Percentiles rank a stretch among this genome's conserved stretches.
phyloP scores from a whole-genome alignment of 2,888 invertebrate species.

The Diarsia mendica region DNA sequence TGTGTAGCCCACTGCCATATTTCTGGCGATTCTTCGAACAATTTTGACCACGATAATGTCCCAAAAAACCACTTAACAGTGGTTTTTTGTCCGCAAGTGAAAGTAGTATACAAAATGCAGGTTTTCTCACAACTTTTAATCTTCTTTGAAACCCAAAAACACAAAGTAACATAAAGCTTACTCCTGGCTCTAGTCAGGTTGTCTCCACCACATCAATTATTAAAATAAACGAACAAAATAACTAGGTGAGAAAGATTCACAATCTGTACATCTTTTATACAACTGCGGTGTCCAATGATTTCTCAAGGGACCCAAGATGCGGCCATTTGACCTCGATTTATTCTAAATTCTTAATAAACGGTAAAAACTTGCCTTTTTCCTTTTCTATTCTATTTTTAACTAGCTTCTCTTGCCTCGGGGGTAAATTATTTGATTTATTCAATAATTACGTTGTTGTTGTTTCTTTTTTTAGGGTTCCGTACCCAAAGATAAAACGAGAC shows the following conservation, averaged over 20 bases:
- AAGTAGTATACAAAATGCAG: background rate
- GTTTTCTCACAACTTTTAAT: background rate
- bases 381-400: conserved; percentile 56
- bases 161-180: conserved; percentile 11
- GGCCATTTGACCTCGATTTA: conserved; percentile 72
- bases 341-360: conserved; percentile 78
- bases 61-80: background rate
- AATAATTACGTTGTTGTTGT: conserved; percentile 51
- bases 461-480: conserved; percentile 16
- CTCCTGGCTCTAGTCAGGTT: conserved; percentile 30
- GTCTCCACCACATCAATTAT: conserved; percentile 55
- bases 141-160: background rate
- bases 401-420: conserved; percentile 29
- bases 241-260: conserved; percentile 63
- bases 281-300: conserved; percentile 70
- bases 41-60: background rate
- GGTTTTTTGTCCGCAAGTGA: background rate
- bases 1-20: too few relatives aligned
- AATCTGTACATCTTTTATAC: conserved; percentile 66
- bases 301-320: conserved; percentile 69
- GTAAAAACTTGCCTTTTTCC: conserved; percentile 57
- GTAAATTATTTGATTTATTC: conserved; percentile 59
- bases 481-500: too few relatives aligned
- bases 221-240: conserved; percentile 54
- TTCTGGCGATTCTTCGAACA: too few relatives aligned